These are phyloP conservation scores for Alfaro cultratus DNA, from an alignment of 2,797 vertebrate species.

Conservation along the genomic window DNA sequence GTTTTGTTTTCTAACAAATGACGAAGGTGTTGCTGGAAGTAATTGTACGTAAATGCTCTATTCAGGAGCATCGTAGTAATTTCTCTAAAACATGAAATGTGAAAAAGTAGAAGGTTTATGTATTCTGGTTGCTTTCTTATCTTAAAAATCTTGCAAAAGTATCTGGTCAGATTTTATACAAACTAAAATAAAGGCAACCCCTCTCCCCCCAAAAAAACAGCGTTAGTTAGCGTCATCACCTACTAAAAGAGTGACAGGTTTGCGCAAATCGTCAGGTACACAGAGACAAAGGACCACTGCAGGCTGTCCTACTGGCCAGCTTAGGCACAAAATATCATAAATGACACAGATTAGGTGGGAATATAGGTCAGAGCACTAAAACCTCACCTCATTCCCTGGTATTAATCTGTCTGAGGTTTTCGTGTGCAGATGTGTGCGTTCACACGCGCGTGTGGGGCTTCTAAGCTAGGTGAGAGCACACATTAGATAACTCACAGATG, in stretches of 20 bases:
- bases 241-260: neutral
- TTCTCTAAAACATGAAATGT: neutral
- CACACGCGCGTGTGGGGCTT: conserved; percentile 10
- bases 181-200: neutral
- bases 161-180: neutral
- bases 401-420: conserved; percentile 53
- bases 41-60: neutral
- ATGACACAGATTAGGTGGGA: conserved; percentile 71
- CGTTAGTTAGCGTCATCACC: neutral
- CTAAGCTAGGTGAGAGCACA: conserved; percentile 29
- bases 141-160: conserved; percentile 4
- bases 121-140: neutral
- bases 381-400: conserved; percentile 65
- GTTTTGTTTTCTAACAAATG: neutral
- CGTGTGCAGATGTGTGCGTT: neutral
- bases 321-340: conserved; percentile 46
- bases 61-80: neutral
- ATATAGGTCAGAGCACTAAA: conserved; percentile 77
- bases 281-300: neutral
- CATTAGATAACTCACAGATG: conserved; percentile 45
- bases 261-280: neutral
- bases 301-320: conserved; percentile 18
- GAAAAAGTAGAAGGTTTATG: neutral
- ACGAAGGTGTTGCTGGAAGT: neutral
- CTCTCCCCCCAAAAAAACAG: neutral